phyloP scores from a whole-genome alignment of 1,140 invertebrate species.

The Cyclargus thomasi region DNA sequence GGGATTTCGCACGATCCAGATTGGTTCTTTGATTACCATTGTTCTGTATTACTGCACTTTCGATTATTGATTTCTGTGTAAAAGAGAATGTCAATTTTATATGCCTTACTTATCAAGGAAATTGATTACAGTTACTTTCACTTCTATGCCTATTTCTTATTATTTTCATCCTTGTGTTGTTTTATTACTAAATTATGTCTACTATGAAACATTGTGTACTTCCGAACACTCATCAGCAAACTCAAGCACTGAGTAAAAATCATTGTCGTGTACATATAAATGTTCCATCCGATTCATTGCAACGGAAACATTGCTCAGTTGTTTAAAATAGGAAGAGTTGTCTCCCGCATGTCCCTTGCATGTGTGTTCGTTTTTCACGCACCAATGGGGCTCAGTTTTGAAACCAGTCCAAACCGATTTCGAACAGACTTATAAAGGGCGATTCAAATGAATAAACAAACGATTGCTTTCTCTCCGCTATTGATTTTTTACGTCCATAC shows the following conservation, averaged over 20 bases:
- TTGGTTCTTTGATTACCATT: constrained; percentile 3
- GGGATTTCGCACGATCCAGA: constrained; percentile 3
- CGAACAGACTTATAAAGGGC: constrained; percentile 30
- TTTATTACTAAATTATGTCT: too few relatives aligned
- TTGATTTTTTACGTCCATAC: constrained; percentile 1
- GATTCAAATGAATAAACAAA: constrained; percentile 29
- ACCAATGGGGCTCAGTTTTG: constrained; percentile 27
- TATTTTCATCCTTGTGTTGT: too few relatives aligned
- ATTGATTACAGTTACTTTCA: too few relatives aligned
- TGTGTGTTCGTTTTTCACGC: constrained; percentile 27
- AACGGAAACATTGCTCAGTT: constrained; percentile 11
- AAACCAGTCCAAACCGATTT: constrained; percentile 27
- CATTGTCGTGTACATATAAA: not conserved
- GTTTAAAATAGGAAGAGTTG: constrained; percentile 10
- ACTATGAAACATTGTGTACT: not conserved
- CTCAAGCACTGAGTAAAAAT: not conserved
- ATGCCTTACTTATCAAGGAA: too few relatives aligned
- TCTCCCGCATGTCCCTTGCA: constrained; percentile 4
- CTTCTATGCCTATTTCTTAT: too few relatives aligned
- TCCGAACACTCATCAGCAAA: not conserved
- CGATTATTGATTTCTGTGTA: not conserved
- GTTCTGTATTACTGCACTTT: not conserved
- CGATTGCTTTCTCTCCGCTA: constrained; percentile 9
- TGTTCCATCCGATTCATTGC: constrained; percentile 15
- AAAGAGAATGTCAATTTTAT: too few relatives aligned